These are phyloP conservation scores for Holothuria scabra DNA, from an alignment of 53 echinoderm and acorn worm genomes.

Conservation along the genomic window DNA sequence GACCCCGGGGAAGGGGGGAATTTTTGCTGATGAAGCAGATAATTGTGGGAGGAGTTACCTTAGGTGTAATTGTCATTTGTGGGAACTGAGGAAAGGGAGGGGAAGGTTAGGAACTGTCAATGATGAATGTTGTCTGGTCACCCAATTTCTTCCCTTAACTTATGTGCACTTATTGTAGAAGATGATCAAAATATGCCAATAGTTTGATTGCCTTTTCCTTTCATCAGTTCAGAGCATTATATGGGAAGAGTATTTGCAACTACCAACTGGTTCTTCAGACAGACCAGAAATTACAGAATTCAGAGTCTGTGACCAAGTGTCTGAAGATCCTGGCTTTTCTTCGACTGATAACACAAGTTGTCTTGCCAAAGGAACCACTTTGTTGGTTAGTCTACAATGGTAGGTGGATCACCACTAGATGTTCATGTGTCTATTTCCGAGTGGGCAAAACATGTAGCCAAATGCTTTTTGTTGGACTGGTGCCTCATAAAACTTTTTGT, in stretches of 20 bases:
- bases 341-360: conserved; percentile 94
- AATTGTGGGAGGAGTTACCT: too few species aligned
- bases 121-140: background rate
- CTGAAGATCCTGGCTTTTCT: conserved; percentile 91
- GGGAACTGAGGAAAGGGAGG: too few species aligned
- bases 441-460: too few species aligned
- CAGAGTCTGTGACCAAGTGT: conserved; percentile 82
- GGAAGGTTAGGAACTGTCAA: background rate
- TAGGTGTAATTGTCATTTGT: too few species aligned
- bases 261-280: conserved; percentile 91
- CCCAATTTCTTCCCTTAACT: background rate
- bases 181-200: too few species aligned
- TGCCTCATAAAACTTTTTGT: too few species aligned
- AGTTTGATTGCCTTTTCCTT: background rate
- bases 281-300: conserved; percentile 96
- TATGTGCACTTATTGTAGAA: background rate
- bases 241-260: conserved; percentile 99
- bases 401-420: conserved; percentile 16
- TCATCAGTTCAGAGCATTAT: conserved; percentile 90
- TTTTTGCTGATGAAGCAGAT: too few species aligned
- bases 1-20: too few species aligned
- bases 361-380: conserved; percentile 86
- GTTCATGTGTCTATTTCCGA: too few species aligned
- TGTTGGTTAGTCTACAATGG: conserved; percentile 99
- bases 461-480: too few species aligned